phyloP scores from a whole-genome alignment of 2,113 vertebrate genomes.

The Eulacestoma nigropectus region DNA sequence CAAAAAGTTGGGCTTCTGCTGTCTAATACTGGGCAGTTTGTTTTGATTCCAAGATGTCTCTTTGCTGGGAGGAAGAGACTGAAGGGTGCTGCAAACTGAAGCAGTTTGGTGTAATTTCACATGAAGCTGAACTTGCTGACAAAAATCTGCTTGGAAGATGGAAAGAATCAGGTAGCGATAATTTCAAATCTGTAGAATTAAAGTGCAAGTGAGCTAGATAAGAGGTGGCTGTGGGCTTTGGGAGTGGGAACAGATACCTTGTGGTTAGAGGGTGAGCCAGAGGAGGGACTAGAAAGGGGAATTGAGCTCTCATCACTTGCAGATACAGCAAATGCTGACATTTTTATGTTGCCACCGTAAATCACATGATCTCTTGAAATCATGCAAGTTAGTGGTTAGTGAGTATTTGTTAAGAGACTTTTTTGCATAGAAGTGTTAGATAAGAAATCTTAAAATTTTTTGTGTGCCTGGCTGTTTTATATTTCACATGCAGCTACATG shows the following conservation, averaged over 20 bases:
- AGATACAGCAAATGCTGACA: neutral
- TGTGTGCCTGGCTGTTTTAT: neutral
- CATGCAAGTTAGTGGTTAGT: no score
- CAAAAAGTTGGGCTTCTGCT: neutral
- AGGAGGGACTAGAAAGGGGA: neutral
- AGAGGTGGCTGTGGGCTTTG: neutral
- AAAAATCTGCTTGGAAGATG: neutral
- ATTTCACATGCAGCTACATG: neutral
- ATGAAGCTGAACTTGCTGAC: neutral
- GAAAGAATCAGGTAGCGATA: neutral
- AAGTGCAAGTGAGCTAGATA: neutral
- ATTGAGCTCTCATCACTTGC: neutral
- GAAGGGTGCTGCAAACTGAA: neutral
- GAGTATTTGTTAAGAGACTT: neutral
- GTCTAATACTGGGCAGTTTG: fast-evolving
- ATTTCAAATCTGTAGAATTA: fast-evolving
- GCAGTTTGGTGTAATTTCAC: neutral
- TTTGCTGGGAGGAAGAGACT: neutral
- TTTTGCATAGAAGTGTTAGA: neutral
- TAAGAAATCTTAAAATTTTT: neutral
- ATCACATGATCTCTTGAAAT: neutral
- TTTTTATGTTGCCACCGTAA: neutral
- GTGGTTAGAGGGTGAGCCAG: neutral
- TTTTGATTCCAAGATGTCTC: neutral
- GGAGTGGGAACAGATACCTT: neutral